Percentiles rank a stretch among this genome's conserved stretches.
Conservation (phyloP, 2,888 invertebrate species). For the Synanthedon tipuliformis region DNA sequence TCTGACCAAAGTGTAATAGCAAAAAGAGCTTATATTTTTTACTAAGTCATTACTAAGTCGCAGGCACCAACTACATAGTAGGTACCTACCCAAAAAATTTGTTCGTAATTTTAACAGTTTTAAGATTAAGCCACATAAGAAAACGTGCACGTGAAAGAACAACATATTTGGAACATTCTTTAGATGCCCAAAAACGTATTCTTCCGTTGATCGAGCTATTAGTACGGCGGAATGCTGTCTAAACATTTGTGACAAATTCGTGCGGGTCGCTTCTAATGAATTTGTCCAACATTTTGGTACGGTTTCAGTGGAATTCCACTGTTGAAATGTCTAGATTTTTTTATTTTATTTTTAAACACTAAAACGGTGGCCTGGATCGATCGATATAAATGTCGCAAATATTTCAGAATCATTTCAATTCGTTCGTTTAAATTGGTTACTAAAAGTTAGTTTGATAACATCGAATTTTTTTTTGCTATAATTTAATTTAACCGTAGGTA, state of each 20-base stretch:
- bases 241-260: constrained; percentile 45
- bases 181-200: background rate
- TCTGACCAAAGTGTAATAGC: too few relatives aligned
- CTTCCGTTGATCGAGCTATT: constrained; percentile 1
- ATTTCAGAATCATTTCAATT: constrained; percentile 19
- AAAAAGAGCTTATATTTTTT: too few relatives aligned
- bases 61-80: too few relatives aligned
- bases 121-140: too few relatives aligned
- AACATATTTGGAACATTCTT: background rate
- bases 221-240: constrained; percentile 2
- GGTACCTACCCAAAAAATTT: too few relatives aligned
- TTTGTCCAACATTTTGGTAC: constrained; percentile 36
- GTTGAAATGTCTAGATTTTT: constrained; percentile 16
- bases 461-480: background rate
- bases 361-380: constrained; percentile 41
- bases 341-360: constrained; percentile 29
- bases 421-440: constrained; percentile 11
- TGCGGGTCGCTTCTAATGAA: constrained; percentile 36
- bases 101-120: too few relatives aligned
- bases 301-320: constrained; percentile 33
- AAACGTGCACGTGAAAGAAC: too few relatives aligned
- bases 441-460: background rate
- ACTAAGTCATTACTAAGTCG: too few relatives aligned
- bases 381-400: constrained; percentile 46
- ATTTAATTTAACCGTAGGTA: too few relatives aligned